These are phyloP conservation scores for Acrocera orbiculus DNA, from an alignment of 2,888 invertebrate species.

Conservation along the genomic window DNA sequence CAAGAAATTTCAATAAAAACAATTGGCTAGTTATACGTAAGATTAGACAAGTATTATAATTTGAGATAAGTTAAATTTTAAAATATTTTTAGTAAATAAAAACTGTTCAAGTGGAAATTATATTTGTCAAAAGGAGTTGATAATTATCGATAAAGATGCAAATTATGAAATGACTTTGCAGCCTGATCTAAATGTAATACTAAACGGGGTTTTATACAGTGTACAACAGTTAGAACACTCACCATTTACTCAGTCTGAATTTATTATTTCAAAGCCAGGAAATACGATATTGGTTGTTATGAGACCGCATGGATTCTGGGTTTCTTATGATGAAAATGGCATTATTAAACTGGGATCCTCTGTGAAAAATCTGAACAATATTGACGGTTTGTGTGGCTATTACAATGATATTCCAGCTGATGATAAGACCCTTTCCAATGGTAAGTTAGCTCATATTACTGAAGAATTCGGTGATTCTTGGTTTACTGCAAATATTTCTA, in stretches of 20 bases:
- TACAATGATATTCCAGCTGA: constrained; percentile 47
- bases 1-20: constrained; percentile 45
- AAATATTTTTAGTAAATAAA: constrained; percentile 37
- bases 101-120: constrained; percentile 38
- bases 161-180: constrained; percentile 33
- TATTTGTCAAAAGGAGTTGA: constrained; percentile 43
- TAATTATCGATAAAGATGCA: constrained; percentile 39
- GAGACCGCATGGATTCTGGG: constrained; percentile 52
- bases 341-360: constrained; percentile 54
- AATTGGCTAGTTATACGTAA: constrained; percentile 55
- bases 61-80: neutral
- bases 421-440: constrained; percentile 55
- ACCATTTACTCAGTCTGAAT: constrained; percentile 32
- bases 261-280: constrained; percentile 50
- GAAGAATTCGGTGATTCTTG: constrained; percentile 62
- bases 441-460: constrained; percentile 40
- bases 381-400: constrained; percentile 67
- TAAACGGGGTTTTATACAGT: constrained; percentile 42
- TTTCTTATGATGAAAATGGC: constrained; percentile 49
- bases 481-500: constrained; percentile 34
- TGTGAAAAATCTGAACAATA: constrained; percentile 39
- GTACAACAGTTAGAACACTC: constrained; percentile 27
- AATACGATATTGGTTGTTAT: constrained; percentile 50
- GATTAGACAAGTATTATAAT: constrained; percentile 12
- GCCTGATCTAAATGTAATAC: constrained; percentile 46